These are phyloP conservation scores for Drosophila paulistorum DNA, from an alignment of 1,140 invertebrate species.

Conservation along the genomic window DNA sequence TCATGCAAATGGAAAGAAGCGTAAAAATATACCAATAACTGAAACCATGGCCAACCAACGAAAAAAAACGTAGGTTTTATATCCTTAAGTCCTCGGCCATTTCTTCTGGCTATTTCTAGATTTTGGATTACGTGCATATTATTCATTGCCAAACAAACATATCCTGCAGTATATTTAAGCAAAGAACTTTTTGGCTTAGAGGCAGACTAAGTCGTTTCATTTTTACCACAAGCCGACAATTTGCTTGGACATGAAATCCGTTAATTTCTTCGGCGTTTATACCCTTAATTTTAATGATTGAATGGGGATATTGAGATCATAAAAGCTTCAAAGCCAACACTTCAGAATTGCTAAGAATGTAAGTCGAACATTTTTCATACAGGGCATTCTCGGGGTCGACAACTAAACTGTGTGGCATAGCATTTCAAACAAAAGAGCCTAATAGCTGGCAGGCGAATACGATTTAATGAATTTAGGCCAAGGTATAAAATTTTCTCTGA, in stretches of 20 bases:
- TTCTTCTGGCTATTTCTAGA: too few relatives aligned
- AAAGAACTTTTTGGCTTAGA: not conserved
- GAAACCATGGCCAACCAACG: too few relatives aligned
- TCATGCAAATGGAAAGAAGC: slow-evolving; percentile 44
- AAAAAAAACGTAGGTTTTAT: too few relatives aligned
- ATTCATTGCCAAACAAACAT: slow-evolving; percentile 9
- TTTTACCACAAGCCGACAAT: slow-evolving; percentile 13
- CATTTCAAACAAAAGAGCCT: slow-evolving; percentile 11
- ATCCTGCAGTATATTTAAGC: not conserved
- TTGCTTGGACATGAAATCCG: slow-evolving; percentile 43
- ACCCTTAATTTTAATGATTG: not conserved
- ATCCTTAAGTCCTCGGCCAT: too few relatives aligned
- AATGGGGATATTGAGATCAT: not conserved
- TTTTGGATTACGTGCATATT: slow-evolving; percentile 3
- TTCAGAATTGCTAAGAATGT: not conserved
- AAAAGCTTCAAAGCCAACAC: not conserved
- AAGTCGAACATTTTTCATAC: not conserved
- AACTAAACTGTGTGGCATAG: not conserved
- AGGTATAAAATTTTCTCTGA: slow-evolving; percentile 36
- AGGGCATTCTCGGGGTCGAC: not conserved
- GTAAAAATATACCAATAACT: slow-evolving; percentile 32
- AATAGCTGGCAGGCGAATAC: slow-evolving; percentile 39
- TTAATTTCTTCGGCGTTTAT: slow-evolving; percentile 37
- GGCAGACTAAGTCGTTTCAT: not conserved
- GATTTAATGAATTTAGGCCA: slow-evolving; percentile 66